Evolutionary conservation across 1,140 invertebrate species (phyloP), one percentile per base, ranked within the genome.

Genomic region (Penaeus vannamei): DNA sequence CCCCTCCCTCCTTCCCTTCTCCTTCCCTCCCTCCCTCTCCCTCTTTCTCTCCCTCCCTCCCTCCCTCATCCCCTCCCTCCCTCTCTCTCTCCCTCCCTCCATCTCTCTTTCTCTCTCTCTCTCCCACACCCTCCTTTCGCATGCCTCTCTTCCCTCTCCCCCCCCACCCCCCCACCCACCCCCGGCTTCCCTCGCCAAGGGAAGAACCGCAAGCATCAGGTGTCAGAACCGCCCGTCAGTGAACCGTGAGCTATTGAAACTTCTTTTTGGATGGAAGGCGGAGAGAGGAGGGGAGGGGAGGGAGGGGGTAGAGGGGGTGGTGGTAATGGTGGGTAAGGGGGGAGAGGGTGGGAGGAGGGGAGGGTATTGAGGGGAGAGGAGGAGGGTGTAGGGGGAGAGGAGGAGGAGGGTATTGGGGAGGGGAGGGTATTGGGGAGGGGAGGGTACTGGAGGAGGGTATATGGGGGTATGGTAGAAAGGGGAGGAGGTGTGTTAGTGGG

Each of bases 51-150:
- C 36, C 26, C 36, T 7, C 76, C 8, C 32, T 32, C 76, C 26
- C 36, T 32, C 36, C 3, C 59, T 60, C 80, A 20, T n/a, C 7
- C 20, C 32, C 5, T 17, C 59, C 32, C 59, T 53, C 26, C 10
- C 36, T 29, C 26, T 82, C 36, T 60, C 60, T 29, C 60, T 84
- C 23, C 17, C 3, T 36, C 29, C 20, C 42, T 7, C 29, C 46
- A 12, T 26, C 81, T 83, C 36, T n/a, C 22, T 60, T n/a, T 84
- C 20, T 64, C 82, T 20, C 61, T 64, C 61, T 1, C 82, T 84
- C 82, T 20, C 29, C 42, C 14, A 19, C 36, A n/a, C 61, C 23
- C 20, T 61, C 19, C 26, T 61, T 4, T 69, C 29, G 1, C 26
- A 20, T 46, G 12, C 42, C 19, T 46, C 77, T 79, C 42, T 79